Conservation (phyloP, 2,797 vertebrate genomes). For the Selene dorsalis region DNA sequence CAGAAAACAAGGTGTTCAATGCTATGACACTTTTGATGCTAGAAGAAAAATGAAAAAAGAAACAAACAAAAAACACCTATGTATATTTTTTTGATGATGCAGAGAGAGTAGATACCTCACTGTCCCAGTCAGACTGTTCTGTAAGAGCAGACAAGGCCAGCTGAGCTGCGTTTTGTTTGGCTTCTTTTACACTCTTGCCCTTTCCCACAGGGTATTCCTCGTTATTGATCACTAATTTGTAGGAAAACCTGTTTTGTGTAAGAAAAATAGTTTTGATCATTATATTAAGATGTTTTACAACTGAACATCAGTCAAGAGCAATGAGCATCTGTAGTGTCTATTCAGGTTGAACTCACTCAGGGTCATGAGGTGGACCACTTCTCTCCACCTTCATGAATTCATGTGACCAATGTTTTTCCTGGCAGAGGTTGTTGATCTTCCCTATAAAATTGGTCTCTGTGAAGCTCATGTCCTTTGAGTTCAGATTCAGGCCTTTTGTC, state of each 20-base stretch:
- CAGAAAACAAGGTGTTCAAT: background rate
- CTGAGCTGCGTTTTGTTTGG: slow-evolving; percentile 75
- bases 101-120: slow-evolving; percentile 54
- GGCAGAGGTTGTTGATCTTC: slow-evolving; percentile 68
- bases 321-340: background rate
- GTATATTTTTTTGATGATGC: background rate
- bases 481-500: background rate
- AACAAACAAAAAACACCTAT: too few species aligned
- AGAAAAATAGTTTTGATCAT: background rate
- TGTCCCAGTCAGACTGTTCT: slow-evolving; percentile 58
- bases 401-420: background rate
- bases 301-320: background rate
- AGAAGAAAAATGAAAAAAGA: background rate
- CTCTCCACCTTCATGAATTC: slow-evolving; percentile 30
- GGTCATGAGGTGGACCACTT: slow-evolving; percentile 60
- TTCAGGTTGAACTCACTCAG: slow-evolving; percentile 65
- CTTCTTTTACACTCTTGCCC: slow-evolving; percentile 70
- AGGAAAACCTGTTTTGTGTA: slow-evolving; percentile 71
- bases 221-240: slow-evolving; percentile 52
- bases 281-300: too few species aligned
- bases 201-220: slow-evolving; percentile 64
- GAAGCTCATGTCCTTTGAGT: background rate
- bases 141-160: slow-evolving; percentile 65
- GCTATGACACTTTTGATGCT: background rate
- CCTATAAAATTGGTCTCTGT: slow-evolving; percentile 59